Evolutionary conservation across 1,140 invertebrate species (phyloP), one percentile per base, ranked within the genome.

Genomic region (Drosophila bipectinata): DNA sequence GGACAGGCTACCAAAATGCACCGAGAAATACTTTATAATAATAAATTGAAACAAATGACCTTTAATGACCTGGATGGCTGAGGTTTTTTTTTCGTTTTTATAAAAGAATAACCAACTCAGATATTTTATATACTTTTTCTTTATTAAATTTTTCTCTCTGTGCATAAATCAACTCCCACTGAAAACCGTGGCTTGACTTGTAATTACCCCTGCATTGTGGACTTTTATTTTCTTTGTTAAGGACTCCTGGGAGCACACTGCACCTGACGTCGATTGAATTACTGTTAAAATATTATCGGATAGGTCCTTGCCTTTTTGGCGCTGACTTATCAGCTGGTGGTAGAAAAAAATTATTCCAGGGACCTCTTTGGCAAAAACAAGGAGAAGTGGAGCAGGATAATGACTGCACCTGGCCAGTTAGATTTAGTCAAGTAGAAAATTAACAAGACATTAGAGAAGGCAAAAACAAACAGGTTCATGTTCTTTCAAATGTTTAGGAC

Each of bases 191-290:
- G 58, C 51, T 60, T 60, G 77, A 55, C 78, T 63, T 87, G 82
- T 85, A 85, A 85, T 85, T 85, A 85, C 82, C 82, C 81, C 82
- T 85, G 82, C 82, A 85, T 81, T 81, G 82, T 81, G 74, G 45
- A 78, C 66, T 71, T 80, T 72, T 69, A 49, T 77, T 66, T 69
- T 63, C 30, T 59, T 68, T 76, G 56, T 76, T 21, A 4, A 15
- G 12, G 8, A 15, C 18, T 30, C 51, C 41, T 66, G 47, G 32
- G 51, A 69, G 51, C 54, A 52, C 30, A 28, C 32, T 57, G 48
- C 73, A 76, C 54, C 51, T 60, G 55, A 58, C 47, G 47, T 55
- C 61, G 74, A 85, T 85, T 81, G 77, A 85, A 85, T 82, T 82
- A 81, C 78, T 78, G 78, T 80, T 78, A 68, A 81, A 85, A 82